A percentile compares a stretch with the other conserved stretches of the same genome.
phyloP scores from a whole-genome alignment of 2,888 invertebrate genomes.

The Netelia melanura region DNA sequence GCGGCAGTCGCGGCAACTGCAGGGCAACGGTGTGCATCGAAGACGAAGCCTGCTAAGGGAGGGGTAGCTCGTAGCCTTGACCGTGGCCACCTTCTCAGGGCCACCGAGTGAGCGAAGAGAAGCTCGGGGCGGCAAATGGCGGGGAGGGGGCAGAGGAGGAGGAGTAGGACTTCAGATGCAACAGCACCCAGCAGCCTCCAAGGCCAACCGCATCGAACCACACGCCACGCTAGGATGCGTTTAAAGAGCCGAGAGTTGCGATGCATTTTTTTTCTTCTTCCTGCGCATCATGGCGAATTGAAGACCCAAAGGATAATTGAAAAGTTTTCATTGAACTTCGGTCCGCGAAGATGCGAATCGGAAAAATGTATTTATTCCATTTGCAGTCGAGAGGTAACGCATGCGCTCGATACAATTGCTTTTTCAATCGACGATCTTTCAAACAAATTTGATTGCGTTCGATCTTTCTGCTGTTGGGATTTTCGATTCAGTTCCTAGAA shows the following conservation, averaged over 20 bases:
- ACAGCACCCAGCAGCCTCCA: conserved; percentile 75
- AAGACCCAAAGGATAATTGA: conserved; percentile 19
- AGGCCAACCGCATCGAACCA: conserved; percentile 82
- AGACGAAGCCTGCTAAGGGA: conserved; percentile 55
- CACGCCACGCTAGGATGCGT: conserved; percentile 66
- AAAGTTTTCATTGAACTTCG: conserved; percentile 22
- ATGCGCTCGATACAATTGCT: too few species aligned
- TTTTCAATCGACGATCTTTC: too few species aligned
- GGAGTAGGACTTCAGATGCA: conserved; percentile 73
- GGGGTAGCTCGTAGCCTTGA: conserved; percentile 80
- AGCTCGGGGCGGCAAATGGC: not conserved
- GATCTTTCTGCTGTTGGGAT: not conserved
- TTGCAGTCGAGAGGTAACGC: not conserved
- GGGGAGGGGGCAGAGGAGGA: conserved; percentile 64
- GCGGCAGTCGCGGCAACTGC: conserved; percentile 52
- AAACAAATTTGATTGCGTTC: too few species aligned
- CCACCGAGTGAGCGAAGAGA: conserved; percentile 72
- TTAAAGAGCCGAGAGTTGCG: conserved; percentile 61
- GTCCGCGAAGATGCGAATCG: not conserved
- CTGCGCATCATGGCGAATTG: conserved; percentile 18
- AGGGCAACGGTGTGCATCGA: conserved; percentile 69
- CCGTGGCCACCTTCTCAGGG: conserved; percentile 83
- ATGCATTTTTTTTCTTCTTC: conserved; percentile 35
- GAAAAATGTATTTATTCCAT: not conserved
- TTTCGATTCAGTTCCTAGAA: not conserved